Evolutionary conservation across 2,888 invertebrate genomes (phyloP).

Genomic region (Drosophila putrida): DNA sequence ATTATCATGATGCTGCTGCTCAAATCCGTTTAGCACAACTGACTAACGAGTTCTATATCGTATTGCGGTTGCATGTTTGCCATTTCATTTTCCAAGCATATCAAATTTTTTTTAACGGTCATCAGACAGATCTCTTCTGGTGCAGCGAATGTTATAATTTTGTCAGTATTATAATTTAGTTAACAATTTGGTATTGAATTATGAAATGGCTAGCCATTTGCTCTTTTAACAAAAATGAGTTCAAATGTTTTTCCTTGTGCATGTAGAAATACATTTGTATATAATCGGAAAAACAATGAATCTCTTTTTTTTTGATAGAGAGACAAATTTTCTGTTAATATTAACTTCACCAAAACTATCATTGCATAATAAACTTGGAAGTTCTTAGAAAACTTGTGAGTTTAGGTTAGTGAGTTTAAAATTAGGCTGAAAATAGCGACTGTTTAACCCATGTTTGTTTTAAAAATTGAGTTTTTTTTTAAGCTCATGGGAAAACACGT

Average conservation of each 20-base stretch:
- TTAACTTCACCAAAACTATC: too few relatives aligned
- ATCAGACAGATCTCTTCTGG: not conserved
- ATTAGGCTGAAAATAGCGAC: too few relatives aligned
- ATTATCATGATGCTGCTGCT: conserved; percentile 3
- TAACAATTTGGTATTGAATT: not conserved
- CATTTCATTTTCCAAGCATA: not conserved
- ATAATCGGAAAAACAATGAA: too few relatives aligned
- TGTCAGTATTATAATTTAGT: not conserved
- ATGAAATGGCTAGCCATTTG: too few relatives aligned
- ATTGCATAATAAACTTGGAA: too few relatives aligned
- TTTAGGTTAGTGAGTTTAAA: too few relatives aligned
- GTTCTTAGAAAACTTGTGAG: too few relatives aligned
- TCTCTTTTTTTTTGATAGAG: too few relatives aligned
- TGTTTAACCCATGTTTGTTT: not conserved
- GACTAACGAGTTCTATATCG: not conserved
- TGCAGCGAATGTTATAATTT: not conserved
- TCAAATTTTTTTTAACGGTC: not conserved
- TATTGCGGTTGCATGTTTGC: not conserved
- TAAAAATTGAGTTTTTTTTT: not conserved
- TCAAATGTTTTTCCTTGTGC: too few relatives aligned
- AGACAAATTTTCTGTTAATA: too few relatives aligned
- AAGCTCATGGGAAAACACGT: not conserved
- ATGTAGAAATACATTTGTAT: too few relatives aligned
- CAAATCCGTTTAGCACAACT: not conserved
- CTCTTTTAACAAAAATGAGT: too few relatives aligned